Evolutionary conservation across 2,113 vertebrate genomes (phyloP), one percentile per base, ranked within the genome.

Genomic region (Mustela lutreola): DNA sequence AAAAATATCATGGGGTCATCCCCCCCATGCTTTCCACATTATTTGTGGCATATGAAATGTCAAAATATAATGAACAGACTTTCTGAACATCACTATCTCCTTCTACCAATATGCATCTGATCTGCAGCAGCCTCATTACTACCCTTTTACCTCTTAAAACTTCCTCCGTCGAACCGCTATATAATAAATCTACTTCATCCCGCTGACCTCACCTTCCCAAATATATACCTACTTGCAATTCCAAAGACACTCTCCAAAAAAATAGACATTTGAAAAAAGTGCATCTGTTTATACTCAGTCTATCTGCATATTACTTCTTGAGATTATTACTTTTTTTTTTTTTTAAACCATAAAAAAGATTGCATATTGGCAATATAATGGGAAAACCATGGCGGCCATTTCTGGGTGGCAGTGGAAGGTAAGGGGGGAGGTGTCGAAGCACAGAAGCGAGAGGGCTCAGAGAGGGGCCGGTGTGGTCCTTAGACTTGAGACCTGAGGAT

Each of bases 1-100:
- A 99, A 99, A 99, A 99, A 99, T 99, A 99, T 97, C 99, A 84
- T 94, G 98, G 97, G 97, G 71, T 94, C 62, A 11, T 39, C 0
- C 67, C 15, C 97, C 97, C 96, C 36, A 86, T 60, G 73, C 82
- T 95, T 98, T 97, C 12, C 11, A 80, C 96, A 97, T 98, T 98
- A 95, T 95, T 92, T 97, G 70, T 97, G 95, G 75, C 89, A 95
- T 98, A 98, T 98, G 98, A 98, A 98, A 98, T 98, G 99, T 98
- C 97, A 97, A 98, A 99, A 98, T 98, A 98, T 97, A 98, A 98
- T 15, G 97, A 79, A 67, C 11, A 0, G 76, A 89, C 93, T 98
- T 97, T 98, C 95, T 97, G 15, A 98, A 97, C 87, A 95, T 80
- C 6, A 67, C 71, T 7, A 1, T 48, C 56, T 94, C 36, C 90